Evolutionary conservation across 2,888 invertebrate species (phyloP).

Genomic region (Melinaea marsaeus): DNA sequence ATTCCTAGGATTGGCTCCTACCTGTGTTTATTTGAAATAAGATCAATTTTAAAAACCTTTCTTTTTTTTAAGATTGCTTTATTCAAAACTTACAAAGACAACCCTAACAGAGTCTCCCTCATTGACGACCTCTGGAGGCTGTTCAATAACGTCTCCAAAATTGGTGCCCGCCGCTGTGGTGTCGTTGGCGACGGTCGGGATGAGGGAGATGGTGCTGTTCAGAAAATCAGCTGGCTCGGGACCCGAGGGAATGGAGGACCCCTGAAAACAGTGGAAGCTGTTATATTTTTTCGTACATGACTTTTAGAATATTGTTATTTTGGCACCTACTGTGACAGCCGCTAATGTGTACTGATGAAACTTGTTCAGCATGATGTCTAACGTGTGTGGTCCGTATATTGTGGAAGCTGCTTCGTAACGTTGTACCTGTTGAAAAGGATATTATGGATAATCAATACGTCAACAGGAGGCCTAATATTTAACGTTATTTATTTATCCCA

Average conservation of each 20-base stretch:
- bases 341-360: conserved; percentile 80
- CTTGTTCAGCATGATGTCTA: conserved; percentile 85
- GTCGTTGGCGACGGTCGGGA: conserved; percentile 87
- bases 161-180: conserved; percentile 79
- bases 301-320: background rate
- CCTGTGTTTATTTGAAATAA: conserved; percentile 54
- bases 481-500: background rate
- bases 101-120: conserved; percentile 83
- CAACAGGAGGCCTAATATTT: background rate
- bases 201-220: conserved; percentile 83
- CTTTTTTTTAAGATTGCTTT: too few species aligned
- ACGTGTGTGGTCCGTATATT: conserved; percentile 88
- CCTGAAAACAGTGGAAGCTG: conserved; percentile 53
- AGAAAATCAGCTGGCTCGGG: conserved; percentile 84
- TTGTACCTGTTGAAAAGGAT: conserved; percentile 80
- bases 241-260: conserved; percentile 72
- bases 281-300: conserved; percentile 33
- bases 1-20: conserved; percentile 85
- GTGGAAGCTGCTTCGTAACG: conserved; percentile 93
- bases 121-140: conserved; percentile 80
- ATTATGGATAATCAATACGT: background rate
- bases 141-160: conserved; percentile 84
- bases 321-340: conserved; percentile 62
- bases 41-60: too few species aligned
- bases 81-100: conserved; percentile 81